Percentiles rank a stretch among this genome's conserved stretches.
These are phyloP conservation scores for Eupithecia insigniata DNA, from an alignment of 2,888 invertebrate genomes.

Conservation along the genomic window DNA sequence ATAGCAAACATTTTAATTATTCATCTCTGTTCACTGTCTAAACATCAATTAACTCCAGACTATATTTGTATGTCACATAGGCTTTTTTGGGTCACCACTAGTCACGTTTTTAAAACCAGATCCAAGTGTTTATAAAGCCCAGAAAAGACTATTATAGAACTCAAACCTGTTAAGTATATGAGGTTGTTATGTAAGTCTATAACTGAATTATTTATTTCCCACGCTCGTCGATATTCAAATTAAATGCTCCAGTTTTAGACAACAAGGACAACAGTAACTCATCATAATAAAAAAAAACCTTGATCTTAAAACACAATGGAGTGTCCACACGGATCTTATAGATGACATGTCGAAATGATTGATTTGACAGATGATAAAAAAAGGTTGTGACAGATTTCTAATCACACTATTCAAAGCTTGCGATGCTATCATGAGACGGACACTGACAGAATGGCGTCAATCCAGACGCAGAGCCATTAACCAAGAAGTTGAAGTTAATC, in stretches of 20 bases:
- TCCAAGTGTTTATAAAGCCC: not conserved
- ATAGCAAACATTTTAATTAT: no score
- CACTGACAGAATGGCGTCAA: no score
- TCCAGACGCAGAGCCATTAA: no score
- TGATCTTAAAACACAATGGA: slow-evolving; percentile 53
- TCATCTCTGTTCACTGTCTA: not conserved
- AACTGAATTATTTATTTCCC: slow-evolving; percentile 12
- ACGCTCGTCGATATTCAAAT: slow-evolving; percentile 23
- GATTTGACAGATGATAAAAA: slow-evolving; percentile 28
- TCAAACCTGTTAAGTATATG: not conserved
- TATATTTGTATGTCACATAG: not conserved
- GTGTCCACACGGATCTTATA: slow-evolving; percentile 41
- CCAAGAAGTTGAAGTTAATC: no score
- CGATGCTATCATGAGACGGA: no score
- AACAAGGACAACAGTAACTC: slow-evolving; percentile 30
- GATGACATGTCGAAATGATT: slow-evolving; percentile 37
- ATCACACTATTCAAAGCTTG: slow-evolving; percentile 31
- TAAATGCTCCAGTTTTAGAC: slow-evolving; percentile 31
- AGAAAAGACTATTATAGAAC: not conserved
- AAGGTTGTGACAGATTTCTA: slow-evolving; percentile 25
- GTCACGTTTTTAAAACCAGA: not conserved
- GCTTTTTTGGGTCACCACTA: not conserved
- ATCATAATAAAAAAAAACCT: slow-evolving; percentile 48
- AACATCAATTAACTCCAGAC: not conserved
- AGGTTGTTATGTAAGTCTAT: not conserved